phyloP scores from a whole-genome alignment of 2,888 invertebrate species.

The Punctoribates punctum region DNA sequence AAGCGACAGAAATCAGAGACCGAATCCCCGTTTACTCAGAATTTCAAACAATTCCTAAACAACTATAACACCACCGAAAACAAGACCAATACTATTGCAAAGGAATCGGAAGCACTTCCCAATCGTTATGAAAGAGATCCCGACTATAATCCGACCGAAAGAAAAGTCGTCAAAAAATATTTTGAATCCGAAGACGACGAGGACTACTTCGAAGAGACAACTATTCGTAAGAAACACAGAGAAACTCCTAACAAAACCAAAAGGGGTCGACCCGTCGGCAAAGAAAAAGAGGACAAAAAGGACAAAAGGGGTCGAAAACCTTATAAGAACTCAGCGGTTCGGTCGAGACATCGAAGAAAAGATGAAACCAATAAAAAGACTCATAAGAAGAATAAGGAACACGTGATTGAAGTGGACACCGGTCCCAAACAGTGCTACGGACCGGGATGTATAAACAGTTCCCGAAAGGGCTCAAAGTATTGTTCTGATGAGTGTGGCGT shows the following conservation, averaged over 20 bases:
- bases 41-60: neutral
- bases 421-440: conserved; percentile 80
- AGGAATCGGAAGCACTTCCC: neutral
- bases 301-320: conserved; percentile 30
- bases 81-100: neutral
- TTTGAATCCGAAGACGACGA: conserved; percentile 42
- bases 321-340: conserved; percentile 21
- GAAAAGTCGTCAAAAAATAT: conserved; percentile 8
- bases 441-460: conserved; percentile 75
- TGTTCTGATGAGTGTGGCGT: conserved; percentile 89
- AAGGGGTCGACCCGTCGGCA: conserved; percentile 42
- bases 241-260: conserved; percentile 5
- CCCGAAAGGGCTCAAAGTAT: conserved; percentile 79
- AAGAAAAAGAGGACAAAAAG: conserved; percentile 37
- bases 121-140: conserved; percentile 47
- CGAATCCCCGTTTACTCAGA: neutral
- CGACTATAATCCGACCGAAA: conserved; percentile 25
- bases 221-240: neutral
- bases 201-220: conserved; percentile 41
- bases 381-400: conserved; percentile 28
- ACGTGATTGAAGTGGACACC: conserved; percentile 18
- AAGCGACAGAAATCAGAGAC: conserved; percentile 44
- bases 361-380: conserved; percentile 37
- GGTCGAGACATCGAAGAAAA: conserved; percentile 34
- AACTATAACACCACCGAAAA: neutral